Evolutionary conservation across 2,797 vertebrate genomes (phyloP).

Genomic region (Holocentrus rufus): DNA sequence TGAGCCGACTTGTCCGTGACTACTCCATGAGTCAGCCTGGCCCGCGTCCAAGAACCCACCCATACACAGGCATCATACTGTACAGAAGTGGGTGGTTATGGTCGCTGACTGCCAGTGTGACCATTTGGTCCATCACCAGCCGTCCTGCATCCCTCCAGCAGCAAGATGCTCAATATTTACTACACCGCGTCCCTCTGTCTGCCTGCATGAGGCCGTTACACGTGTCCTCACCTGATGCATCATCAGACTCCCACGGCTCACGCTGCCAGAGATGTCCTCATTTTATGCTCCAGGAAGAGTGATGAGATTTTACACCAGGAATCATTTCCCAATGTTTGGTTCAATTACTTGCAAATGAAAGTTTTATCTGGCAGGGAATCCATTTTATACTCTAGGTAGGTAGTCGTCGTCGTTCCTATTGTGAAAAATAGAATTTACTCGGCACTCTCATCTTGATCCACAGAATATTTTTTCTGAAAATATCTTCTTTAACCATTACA

Average conservation of each 20-base stretch:
- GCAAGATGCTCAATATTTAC: conserved; percentile 53
- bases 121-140: conserved; percentile 63
- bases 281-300: background rate
- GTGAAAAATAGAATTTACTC: too few species aligned
- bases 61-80: conserved; percentile 54
- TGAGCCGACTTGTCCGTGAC: conserved; percentile 7
- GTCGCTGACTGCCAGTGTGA: conserved; percentile 49
- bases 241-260: conserved; percentile 23
- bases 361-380: too few species aligned
- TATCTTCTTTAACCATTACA: background rate
- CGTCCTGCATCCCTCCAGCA: conserved; percentile 63
- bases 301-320: conserved; percentile 3
- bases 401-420: too few species aligned
- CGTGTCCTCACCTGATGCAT: conserved; percentile 21
- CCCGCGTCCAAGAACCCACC: conserved; percentile 37
- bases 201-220: conserved; percentile 29
- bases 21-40: conserved; percentile 16
- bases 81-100: conserved; percentile 60
- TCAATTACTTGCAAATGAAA: background rate
- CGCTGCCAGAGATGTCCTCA: conserved; percentile 15
- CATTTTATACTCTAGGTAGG: too few species aligned
- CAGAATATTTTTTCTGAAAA: background rate
- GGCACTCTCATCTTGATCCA: too few species aligned
- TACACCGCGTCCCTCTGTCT: conserved; percentile 25
- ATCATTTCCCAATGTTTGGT: background rate